Conservation (phyloP, 2,113 vertebrate species). For the Passer domesticus region DNA sequence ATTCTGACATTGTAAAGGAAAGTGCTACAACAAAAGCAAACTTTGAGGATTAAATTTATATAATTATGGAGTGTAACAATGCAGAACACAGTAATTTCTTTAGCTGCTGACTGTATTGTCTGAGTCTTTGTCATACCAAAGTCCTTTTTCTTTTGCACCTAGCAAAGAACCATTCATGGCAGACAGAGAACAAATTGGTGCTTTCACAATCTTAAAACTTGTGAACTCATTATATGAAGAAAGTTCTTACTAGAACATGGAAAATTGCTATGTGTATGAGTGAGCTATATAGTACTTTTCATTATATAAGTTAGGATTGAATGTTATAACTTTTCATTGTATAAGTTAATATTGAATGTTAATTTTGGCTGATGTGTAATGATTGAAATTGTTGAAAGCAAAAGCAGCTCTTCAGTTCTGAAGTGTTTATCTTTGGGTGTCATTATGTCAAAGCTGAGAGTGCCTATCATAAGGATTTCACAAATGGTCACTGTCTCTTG, state of each 20-base stretch:
- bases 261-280: background rate
- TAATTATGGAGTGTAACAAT: background rate
- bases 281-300: background rate
- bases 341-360: background rate
- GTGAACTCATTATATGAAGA: background rate
- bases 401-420: background rate
- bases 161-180: background rate
- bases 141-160: background rate
- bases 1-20: background rate
- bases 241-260: background rate
- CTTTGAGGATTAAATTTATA: background rate
- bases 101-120: background rate
- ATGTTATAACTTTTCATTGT: background rate
- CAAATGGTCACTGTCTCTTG: background rate
- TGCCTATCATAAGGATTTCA: background rate
- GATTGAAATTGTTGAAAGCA: background rate
- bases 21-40: background rate
- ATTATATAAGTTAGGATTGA: background rate
- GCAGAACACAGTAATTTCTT: conserved; percentile 11
- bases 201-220: conserved; percentile 6
- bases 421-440: background rate
- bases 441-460: background rate
- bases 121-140: background rate
- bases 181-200: background rate
- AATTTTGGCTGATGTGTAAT: background rate